These are phyloP conservation scores for Trachelus troglodyta DNA, from an alignment of 2,888 invertebrate species.

Conservation along the genomic window DNA sequence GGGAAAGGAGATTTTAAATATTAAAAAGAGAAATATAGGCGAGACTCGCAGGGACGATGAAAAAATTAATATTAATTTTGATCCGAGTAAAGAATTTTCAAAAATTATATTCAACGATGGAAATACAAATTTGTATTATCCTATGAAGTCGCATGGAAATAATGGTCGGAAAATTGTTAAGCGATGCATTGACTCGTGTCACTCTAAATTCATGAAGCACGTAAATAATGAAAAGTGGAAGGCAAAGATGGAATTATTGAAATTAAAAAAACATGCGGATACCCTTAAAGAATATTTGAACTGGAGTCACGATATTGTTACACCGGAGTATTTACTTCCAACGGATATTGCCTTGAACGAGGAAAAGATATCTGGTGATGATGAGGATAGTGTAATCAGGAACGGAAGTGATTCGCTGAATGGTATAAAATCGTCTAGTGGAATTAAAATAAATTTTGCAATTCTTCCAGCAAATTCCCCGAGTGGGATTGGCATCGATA, in stretches of 20 bases:
- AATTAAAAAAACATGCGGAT: constrained; percentile 36
- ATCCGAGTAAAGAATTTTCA: not conserved
- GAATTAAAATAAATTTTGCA: not conserved
- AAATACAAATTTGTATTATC: not conserved
- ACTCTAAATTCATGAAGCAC: not conserved
- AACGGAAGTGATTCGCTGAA: not conserved
- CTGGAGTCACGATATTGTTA: constrained; percentile 28
- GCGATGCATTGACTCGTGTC: not conserved
- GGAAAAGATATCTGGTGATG: not conserved
- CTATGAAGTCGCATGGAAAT: no score
- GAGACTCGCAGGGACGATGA: not conserved
- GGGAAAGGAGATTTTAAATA: not conserved
- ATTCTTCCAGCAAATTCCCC: not conserved
- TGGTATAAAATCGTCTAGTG: not conserved
- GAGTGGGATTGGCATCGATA: not conserved
- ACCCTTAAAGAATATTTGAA: constrained; percentile 36
- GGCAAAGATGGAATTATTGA: constrained; percentile 35
- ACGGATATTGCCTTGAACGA: not conserved
- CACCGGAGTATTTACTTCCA: constrained; percentile 10
- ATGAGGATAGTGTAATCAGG: not conserved
- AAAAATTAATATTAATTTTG: not conserved
- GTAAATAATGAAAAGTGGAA: constrained; percentile 24
- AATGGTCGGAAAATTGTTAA: not conserved
- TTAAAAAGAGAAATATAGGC: not conserved
- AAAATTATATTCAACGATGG: not conserved